Conservation (phyloP, 2,797 vertebrate genomes). For the Tolypeutes matacus region DNA sequence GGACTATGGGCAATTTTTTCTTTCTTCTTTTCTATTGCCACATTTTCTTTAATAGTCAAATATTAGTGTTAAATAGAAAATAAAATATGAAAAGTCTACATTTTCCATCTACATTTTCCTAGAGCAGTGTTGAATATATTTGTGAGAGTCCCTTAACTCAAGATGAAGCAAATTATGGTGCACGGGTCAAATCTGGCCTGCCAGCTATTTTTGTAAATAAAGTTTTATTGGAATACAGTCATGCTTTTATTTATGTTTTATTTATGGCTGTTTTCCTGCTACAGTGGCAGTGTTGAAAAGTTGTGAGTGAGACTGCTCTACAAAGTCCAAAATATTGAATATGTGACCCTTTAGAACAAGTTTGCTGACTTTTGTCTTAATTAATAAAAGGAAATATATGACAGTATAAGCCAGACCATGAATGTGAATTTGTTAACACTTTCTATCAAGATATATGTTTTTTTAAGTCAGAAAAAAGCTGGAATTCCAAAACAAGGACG, state of each 20-base stretch:
- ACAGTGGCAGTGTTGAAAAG: neutral
- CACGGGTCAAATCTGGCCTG: neutral
- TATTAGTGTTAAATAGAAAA: neutral
- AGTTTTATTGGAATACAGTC: slow-evolving; percentile 27
- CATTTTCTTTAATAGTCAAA: slow-evolving; percentile 34
- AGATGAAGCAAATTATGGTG: neutral
- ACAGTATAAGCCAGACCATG: neutral
- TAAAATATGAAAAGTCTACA: neutral
- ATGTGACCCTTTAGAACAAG: neutral
- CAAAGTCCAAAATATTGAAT: neutral
- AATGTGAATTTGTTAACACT: slow-evolving; percentile 12
- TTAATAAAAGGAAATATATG: neutral
- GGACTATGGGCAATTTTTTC: neutral
- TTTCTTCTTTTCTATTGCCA: neutral
- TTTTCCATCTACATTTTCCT: slow-evolving; percentile 25
- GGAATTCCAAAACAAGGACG: neutral
- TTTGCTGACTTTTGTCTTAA: neutral
- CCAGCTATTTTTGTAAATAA: slow-evolving; percentile 45
- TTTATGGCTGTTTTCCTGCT: neutral
- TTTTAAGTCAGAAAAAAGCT: neutral
- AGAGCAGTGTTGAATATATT: neutral
- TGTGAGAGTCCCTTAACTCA: neutral
- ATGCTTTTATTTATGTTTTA: neutral
- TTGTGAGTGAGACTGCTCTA: neutral
- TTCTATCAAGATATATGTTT: neutral